Conservation (phyloP, 2,797 vertebrate genomes). For the Merluccius polli region DNA sequence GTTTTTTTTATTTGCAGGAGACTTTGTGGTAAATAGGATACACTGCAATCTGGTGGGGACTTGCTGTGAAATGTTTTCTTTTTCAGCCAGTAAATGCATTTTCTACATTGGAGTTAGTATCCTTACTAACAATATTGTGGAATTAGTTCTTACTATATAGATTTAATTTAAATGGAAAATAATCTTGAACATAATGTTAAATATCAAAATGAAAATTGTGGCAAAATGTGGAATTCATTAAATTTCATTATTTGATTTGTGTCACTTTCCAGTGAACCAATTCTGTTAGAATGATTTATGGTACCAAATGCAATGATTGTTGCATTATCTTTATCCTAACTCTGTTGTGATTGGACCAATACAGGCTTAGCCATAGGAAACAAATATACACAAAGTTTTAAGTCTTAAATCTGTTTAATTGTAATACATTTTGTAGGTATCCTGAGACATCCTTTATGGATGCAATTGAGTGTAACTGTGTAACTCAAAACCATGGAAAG, state of each 20-base stretch:
- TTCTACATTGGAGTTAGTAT: background rate
- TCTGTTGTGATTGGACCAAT: background rate
- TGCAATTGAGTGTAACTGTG: background rate
- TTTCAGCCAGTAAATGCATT: background rate
- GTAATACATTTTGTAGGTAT: background rate
- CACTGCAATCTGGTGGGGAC: background rate
- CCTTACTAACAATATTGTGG: background rate
- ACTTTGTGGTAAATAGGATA: background rate
- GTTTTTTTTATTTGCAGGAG: background rate
- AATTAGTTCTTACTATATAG: background rate
- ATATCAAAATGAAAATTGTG: background rate
- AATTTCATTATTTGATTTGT: background rate
- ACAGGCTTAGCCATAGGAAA: background rate
- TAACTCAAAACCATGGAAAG: background rate
- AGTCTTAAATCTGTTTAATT: background rate
- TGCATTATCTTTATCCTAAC: background rate
- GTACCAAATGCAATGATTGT: background rate
- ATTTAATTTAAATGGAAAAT: background rate
- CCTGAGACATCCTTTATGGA: background rate
- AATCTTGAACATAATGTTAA: background rate
- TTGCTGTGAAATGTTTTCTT: background rate
- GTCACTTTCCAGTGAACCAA: background rate
- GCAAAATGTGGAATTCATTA: background rate
- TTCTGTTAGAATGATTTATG: background rate
- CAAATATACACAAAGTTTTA: background rate